phyloP scores from a whole-genome alignment of 2,113 vertebrate species.

The Pelecanoides urinatrix region DNA sequence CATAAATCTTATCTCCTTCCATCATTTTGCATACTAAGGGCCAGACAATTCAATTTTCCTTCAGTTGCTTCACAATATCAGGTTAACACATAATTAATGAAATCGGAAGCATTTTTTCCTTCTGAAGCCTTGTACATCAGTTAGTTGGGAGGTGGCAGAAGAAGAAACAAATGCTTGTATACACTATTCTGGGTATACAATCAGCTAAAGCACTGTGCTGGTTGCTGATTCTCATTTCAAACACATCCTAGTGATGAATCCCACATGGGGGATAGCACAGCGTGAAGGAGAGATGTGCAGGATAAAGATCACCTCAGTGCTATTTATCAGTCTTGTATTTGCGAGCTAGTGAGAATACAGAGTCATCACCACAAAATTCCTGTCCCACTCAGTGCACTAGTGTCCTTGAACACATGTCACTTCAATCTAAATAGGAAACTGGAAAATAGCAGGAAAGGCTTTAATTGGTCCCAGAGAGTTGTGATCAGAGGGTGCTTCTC shows the following conservation, averaged over 20 bases:
- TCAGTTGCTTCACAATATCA: not conserved
- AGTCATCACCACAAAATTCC: not conserved
- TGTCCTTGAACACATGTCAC: accelerated
- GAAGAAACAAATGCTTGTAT: not conserved
- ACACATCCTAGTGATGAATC: not conserved
- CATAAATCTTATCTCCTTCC: not conserved
- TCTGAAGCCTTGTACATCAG: not conserved
- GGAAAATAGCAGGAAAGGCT: not conserved
- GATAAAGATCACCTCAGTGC: not conserved
- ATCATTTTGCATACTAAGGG: not conserved
- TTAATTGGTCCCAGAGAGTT: not conserved
- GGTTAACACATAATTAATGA: not conserved
- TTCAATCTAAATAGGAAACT: not conserved
- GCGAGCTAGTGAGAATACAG: not conserved
- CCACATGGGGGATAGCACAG: not conserved
- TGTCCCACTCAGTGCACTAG: not conserved
- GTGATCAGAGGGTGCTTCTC: not conserved
- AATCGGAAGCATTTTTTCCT: not conserved
- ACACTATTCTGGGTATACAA: not conserved
- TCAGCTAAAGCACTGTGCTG: not conserved
- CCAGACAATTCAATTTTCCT: not conserved
- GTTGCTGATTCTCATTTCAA: not conserved
- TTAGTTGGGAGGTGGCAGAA: not conserved
- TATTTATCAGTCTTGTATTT: not conserved
- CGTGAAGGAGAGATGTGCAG: not conserved